A percentile compares a stretch with the other conserved stretches of the same genome.
These are phyloP conservation scores for Matsumurasca onukii DNA, from an alignment of 1,140 invertebrate genomes.

Conservation along the genomic window DNA sequence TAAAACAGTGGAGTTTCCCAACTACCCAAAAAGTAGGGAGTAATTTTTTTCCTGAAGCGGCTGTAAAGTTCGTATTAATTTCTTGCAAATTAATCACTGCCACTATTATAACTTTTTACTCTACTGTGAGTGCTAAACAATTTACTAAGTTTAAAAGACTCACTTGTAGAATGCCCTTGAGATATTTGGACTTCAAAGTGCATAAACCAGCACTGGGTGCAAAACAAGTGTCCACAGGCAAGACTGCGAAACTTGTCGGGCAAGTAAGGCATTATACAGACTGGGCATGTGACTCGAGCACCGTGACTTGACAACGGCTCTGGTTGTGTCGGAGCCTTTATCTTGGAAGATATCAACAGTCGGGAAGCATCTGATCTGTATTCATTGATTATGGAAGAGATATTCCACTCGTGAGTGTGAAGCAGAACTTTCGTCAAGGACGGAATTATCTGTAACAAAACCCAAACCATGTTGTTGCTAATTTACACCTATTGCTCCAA, in stretches of 20 bases:
- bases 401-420: slow-evolving; percentile 84
- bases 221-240: slow-evolving; percentile 90
- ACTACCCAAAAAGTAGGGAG: no score
- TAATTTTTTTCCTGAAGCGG: no score
- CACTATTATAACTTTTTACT: no score
- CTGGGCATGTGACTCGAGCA: slow-evolving; percentile 53
- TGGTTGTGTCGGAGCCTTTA: slow-evolving; percentile 66
- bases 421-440: slow-evolving; percentile 90
- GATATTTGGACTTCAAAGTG: slow-evolving; percentile 96
- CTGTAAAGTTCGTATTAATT: no score
- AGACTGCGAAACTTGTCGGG: slow-evolving; percentile 72
- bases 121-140: no score
- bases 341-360: slow-evolving; percentile 73
- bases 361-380: slow-evolving; percentile 75
- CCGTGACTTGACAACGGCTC: slow-evolving; percentile 29
- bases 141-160: no score
- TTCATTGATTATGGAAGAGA: slow-evolving; percentile 73
- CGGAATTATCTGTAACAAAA: slow-evolving; percentile 69
- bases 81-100: no score
- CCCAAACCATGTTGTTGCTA: no score
- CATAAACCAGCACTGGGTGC: slow-evolving; percentile 92
- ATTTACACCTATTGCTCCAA: neutral
- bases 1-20: no score
- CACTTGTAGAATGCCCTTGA: slow-evolving; percentile 76
- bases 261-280: slow-evolving; percentile 55